Evolutionary conservation across 2,113 vertebrate genomes (phyloP).

Genomic region (Rhinoderma darwinii): DNA sequence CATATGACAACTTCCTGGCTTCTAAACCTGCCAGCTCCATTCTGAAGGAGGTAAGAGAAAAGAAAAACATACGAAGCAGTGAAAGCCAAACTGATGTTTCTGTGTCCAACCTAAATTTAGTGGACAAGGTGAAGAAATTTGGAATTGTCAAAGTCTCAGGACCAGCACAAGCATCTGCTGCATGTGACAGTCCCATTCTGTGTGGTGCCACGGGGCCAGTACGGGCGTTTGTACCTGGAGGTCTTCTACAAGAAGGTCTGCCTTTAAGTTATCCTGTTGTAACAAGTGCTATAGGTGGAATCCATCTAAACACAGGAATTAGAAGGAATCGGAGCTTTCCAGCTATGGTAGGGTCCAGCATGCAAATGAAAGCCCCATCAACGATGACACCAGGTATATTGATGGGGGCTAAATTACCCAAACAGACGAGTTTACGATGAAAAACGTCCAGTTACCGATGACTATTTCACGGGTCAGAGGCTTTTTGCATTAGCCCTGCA

Average conservation of each 20-base stretch:
- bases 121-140: slow-evolving; percentile 94
- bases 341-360: slow-evolving; percentile 94
- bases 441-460: slow-evolving; percentile 38
- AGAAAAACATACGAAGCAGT: slow-evolving; percentile 78
- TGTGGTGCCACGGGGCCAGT: slow-evolving; percentile 80
- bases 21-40: slow-evolving; percentile 94
- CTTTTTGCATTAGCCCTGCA: not conserved
- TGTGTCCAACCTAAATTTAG: slow-evolving; percentile 87
- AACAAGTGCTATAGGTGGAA: slow-evolving; percentile 78
- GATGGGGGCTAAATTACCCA: slow-evolving; percentile 79
- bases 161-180: slow-evolving; percentile 65
- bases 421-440: slow-evolving; percentile 79
- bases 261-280: slow-evolving; percentile 71
- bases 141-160: slow-evolving; percentile 80
- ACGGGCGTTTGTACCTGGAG: slow-evolving; percentile 77
- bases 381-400: slow-evolving; percentile 83
- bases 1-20: slow-evolving; percentile 90
- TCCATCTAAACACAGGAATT: slow-evolving; percentile 85
- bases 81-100: slow-evolving; percentile 88
- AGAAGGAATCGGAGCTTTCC: slow-evolving; percentile 94
- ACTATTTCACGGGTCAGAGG: not conserved
- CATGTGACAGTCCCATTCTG: slow-evolving; percentile 75
- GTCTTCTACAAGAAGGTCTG: slow-evolving; percentile 70
- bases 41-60: slow-evolving; percentile 88
- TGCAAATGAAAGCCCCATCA: slow-evolving; percentile 91